These are phyloP conservation scores for Gallinago nigripennis DNA, from an alignment of 2,797 vertebrate genomes.

Conservation along the genomic window DNA sequence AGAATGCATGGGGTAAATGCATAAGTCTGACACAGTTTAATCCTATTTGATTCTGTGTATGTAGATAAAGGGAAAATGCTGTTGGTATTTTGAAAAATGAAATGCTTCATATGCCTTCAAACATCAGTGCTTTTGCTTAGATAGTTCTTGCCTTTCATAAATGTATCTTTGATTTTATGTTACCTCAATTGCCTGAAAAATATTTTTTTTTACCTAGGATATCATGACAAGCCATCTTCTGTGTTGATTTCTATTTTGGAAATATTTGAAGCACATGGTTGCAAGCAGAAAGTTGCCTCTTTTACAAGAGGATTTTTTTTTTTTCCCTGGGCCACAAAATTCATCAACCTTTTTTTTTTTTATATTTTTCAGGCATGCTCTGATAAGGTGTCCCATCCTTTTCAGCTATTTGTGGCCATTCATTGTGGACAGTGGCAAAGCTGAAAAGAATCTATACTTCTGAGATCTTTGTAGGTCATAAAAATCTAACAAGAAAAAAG, in stretches of 20 bases:
- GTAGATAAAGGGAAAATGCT: neutral
- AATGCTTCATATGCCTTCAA: neutral
- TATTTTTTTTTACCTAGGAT: neutral
- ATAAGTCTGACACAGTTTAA: neutral
- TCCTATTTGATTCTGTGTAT: neutral
- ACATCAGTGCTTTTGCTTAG: neutral
- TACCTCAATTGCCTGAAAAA: neutral
- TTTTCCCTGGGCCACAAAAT: neutral
- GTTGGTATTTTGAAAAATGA: conserved; percentile 3
- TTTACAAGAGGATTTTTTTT: neutral
- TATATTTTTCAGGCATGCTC: neutral
- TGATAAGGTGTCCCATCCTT: neutral
- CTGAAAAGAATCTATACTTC: conserved; percentile 33
- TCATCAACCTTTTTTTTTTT: neutral
- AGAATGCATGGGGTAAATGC: neutral
- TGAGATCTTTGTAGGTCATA: conserved; percentile 22
- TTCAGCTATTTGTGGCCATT: neutral
- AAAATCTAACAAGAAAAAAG: conserved; percentile 11
- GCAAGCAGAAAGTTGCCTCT: neutral
- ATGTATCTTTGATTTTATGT: neutral
- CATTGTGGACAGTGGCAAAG: conserved; percentile 6
- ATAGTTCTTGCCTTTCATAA: neutral
- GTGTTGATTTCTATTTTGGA: conserved; percentile 23
- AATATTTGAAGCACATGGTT: neutral
- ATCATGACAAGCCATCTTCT: neutral